Evolutionary conservation across 2,888 invertebrate genomes (phyloP).

Genomic region (Drosophila barbarae): DNA sequence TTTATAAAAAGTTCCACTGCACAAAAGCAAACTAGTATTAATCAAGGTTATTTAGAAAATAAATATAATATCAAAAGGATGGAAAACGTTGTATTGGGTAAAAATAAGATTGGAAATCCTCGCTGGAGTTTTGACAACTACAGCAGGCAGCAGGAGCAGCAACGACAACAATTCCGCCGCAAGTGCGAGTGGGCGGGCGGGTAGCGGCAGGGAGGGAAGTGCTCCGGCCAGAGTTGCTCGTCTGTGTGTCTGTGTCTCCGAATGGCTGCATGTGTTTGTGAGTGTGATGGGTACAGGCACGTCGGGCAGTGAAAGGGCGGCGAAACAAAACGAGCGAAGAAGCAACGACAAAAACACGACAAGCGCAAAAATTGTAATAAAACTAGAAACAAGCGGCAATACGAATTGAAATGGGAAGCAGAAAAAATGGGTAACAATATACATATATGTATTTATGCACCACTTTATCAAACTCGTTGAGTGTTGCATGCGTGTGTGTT

Average conservation of each 20-base stretch:
- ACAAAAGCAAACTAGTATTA: neutral
- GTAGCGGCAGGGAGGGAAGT: constrained; percentile 18
- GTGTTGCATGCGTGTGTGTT: constrained; percentile 27
- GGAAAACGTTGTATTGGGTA: constrained; percentile 3
- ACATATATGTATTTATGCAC: constrained; percentile 56
- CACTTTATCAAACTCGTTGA: constrained; percentile 51
- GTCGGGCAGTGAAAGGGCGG: constrained; percentile 56
- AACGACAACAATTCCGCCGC: constrained; percentile 32
- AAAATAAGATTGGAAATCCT: constrained; percentile 22
- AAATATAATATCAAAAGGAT: constrained; percentile 3
- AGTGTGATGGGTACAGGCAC: constrained; percentile 61
- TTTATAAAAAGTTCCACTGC: neutral
- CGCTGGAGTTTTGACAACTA: constrained; percentile 23
- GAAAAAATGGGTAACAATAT: constrained; percentile 34
- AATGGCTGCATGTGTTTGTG: constrained; percentile 17
- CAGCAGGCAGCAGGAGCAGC: constrained; percentile 2
- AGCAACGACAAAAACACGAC: constrained; percentile 63
- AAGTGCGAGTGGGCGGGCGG: constrained; percentile 25
- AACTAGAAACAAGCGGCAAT: constrained; percentile 71
- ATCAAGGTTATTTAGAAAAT: neutral
- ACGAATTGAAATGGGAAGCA: constrained; percentile 49
- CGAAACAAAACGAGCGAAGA: constrained; percentile 27
- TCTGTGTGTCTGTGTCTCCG: constrained; percentile 33
- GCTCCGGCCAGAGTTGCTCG: constrained; percentile 35
- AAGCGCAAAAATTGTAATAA: constrained; percentile 67